These are phyloP conservation scores for Epinephelus coioides DNA, from an alignment of 2,797 vertebrate species.

Conservation along the genomic window DNA sequence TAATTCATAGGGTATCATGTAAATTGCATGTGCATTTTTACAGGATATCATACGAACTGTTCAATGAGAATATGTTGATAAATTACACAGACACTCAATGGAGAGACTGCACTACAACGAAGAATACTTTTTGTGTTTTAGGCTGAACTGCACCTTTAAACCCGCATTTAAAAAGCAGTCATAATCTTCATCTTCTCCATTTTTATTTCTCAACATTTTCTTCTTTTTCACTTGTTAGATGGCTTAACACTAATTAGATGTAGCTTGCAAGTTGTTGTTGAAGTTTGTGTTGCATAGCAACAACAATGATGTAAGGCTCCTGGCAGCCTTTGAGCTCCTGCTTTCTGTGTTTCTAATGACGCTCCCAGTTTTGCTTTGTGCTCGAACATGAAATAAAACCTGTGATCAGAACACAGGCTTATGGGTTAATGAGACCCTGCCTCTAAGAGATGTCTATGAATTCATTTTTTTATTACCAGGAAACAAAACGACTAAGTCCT, in stretches of 20 bases:
- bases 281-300: constrained; percentile 62
- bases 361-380: constrained; percentile 24
- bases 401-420: background rate
- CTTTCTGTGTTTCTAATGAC: constrained; percentile 29
- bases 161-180: background rate
- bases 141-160: too few species aligned
- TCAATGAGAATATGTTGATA: too few species aligned
- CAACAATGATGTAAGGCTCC: constrained; percentile 31
- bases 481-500: constrained; percentile 5
- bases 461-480: constrained; percentile 15
- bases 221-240: constrained; percentile 25
- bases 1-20: too few species aligned
- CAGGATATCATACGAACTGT: too few species aligned
- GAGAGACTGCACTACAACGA: too few species aligned
- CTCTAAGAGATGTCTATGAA: constrained; percentile 6
- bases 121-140: too few species aligned
- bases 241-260: constrained; percentile 43
- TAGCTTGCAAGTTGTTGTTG: constrained; percentile 35
- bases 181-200: background rate
- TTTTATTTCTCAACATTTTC: background rate
- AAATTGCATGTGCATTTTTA: too few species aligned
- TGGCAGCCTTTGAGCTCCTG: constrained; percentile 29
- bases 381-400: constrained; percentile 11
- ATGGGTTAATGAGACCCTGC: constrained; percentile 13
- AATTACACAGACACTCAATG: too few species aligned